Percentiles rank a stretch among this genome's conserved stretches.
Conservation (phyloP, 2,888 invertebrate genomes). For the Hymenopus coronatus region DNA sequence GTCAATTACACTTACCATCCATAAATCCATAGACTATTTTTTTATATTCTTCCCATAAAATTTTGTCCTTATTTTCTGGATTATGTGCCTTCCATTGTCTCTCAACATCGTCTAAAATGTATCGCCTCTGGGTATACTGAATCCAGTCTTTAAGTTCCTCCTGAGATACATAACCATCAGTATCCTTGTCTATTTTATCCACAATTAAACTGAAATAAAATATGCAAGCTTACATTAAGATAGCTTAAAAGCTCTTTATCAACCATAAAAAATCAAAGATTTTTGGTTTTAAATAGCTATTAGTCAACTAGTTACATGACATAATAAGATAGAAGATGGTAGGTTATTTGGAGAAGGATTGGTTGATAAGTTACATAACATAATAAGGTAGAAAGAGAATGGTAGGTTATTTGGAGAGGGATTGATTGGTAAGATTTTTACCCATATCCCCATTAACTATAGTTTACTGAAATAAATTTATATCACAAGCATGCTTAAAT, state of each 20-base stretch:
- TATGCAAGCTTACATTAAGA: neutral
- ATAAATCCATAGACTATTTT: constrained; percentile 85
- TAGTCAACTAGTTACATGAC: no score
- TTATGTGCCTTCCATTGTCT: constrained; percentile 92
- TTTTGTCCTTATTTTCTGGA: constrained; percentile 66
- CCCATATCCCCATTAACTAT: no score
- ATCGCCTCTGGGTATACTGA: constrained; percentile 86
- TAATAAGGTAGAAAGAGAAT: no score
- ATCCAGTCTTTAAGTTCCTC: constrained; percentile 96
- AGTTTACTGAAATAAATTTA: no score
- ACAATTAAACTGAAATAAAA: constrained; percentile 72
- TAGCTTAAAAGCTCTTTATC: neutral
- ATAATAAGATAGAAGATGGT: no score
- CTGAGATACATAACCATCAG: constrained; percentile 76
- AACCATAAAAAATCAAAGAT: neutral
- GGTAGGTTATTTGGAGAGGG: no score
- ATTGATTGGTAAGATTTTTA: no score
- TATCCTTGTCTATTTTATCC: constrained; percentile 87
- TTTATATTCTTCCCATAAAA: constrained; percentile 80
- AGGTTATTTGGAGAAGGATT: no score
- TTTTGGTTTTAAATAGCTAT: no score
- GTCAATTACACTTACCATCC: constrained; percentile 51
- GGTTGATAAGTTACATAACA: no score
- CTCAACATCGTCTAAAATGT: constrained; percentile 89
- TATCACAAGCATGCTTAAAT: no score